Percentiles rank a stretch among this genome's conserved stretches.
Conservation (phyloP, 2,113 vertebrate species). For the Hyla sarda region DNA sequence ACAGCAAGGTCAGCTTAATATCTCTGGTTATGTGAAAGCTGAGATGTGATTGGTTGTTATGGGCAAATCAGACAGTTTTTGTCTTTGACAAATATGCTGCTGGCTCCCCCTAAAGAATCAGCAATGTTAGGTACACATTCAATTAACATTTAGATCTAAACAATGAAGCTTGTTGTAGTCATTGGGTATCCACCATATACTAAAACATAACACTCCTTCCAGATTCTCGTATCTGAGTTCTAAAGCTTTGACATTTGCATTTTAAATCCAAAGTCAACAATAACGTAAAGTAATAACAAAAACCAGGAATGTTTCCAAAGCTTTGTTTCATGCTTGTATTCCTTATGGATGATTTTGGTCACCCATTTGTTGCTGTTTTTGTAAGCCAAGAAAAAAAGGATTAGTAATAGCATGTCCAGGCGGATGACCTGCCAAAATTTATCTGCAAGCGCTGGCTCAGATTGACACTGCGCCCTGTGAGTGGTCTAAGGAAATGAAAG, state of each 20-base stretch:
- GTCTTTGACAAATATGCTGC: no score
- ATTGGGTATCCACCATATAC: no score
- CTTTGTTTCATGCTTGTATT: background rate
- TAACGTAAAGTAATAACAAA: background rate
- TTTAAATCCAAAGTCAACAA: background rate
- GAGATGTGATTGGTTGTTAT: no score
- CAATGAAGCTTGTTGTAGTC: background rate
- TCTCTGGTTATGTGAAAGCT: no score
- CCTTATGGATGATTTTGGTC: slow-evolving; percentile 17
- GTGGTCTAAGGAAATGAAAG: slow-evolving; percentile 33
- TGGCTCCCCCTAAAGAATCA: background rate
- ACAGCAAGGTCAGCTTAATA: no score
- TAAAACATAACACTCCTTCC: no score
- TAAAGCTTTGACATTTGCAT: background rate
- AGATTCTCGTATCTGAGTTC: background rate
- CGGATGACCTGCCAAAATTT: slow-evolving; percentile 26
- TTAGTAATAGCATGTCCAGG: slow-evolving; percentile 38
- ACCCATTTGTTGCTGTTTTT: slow-evolving; percentile 1
- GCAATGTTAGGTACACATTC: no score
- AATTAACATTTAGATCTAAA: no score
- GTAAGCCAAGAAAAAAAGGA: slow-evolving; percentile 32
- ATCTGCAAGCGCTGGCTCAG: slow-evolving; percentile 33
- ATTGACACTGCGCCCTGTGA: slow-evolving; percentile 16
- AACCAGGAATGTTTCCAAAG: background rate
- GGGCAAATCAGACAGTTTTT: no score